These are phyloP conservation scores for Conus betulinus DNA, from an alignment of 1,140 invertebrate genomes.

Conservation along the genomic window DNA sequence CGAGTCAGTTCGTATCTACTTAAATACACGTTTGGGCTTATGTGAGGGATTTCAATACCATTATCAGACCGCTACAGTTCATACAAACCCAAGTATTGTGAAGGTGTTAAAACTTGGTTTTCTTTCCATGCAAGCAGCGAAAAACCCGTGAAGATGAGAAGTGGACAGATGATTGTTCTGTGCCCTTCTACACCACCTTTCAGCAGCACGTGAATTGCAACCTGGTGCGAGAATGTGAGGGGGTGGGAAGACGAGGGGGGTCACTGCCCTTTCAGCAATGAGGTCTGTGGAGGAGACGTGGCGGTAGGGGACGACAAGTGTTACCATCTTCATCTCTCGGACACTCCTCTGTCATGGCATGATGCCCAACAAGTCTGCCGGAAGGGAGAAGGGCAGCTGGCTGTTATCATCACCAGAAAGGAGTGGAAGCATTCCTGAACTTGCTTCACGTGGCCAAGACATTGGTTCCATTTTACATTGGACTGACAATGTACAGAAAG, in stretches of 20 bases:
- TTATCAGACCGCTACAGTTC: background rate
- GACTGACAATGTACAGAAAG: background rate
- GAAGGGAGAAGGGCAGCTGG: background rate
- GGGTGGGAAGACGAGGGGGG: slow-evolving; percentile 20
- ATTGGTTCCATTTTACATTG: background rate
- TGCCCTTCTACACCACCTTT: background rate
- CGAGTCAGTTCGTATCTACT: background rate
- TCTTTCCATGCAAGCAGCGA: background rate
- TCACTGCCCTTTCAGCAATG: slow-evolving; percentile 26
- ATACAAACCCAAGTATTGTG: background rate
- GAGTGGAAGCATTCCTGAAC: background rate
- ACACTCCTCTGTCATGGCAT: background rate
- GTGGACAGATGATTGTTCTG: background rate
- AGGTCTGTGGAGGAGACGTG: slow-evolving; percentile 8
- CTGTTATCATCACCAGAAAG: background rate
- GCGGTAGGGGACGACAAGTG: background rate
- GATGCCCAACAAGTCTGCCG: background rate
- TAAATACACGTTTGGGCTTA: background rate
- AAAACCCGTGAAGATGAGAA: background rate
- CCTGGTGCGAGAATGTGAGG: background rate
- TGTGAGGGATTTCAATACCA: background rate
- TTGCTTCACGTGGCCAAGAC: background rate
- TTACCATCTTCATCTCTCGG: background rate
- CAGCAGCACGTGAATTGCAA: slow-evolving; percentile 17
- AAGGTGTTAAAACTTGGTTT: background rate